Conservation (phyloP, 2,113 vertebrate species). For the Benitochromis conjunctus region DNA sequence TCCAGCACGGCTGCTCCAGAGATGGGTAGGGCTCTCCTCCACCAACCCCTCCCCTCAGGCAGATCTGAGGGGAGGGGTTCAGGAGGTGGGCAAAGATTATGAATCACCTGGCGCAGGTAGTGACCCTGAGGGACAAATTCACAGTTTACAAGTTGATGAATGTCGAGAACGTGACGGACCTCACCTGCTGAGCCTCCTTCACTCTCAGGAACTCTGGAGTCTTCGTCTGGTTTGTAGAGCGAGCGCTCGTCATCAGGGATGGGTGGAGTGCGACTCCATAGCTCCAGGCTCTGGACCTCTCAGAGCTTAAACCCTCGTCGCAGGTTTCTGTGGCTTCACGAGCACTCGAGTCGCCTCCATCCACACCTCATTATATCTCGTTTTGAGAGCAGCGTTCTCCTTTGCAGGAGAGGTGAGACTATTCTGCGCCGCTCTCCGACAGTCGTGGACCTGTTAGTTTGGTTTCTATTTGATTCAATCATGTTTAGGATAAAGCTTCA, state of each 20-base stretch:
- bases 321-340: rapidly evolving
- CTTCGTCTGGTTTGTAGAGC: no score
- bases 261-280: neutral
- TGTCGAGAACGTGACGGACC: neutral
- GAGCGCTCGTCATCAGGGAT: neutral
- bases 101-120: neutral
- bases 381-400: rapidly evolving
- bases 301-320: neutral
- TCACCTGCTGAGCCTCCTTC: neutral
- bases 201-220: rapidly evolving
- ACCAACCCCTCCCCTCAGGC: neutral
- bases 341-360: neutral
- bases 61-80: neutral
- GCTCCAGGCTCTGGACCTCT: neutral
- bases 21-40: rapidly evolving
- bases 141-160: neutral
- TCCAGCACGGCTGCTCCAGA: neutral
- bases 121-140: neutral
- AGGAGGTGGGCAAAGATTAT: neutral
- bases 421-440: neutral
- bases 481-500: neutral
- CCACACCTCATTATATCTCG: rapidly evolving
- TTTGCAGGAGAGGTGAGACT: neutral
- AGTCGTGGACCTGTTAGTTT: neutral
- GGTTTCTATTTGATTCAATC: neutral